These are phyloP conservation scores for Cottus gobio DNA, from an alignment of 2,113 vertebrate genomes.

Conservation along the genomic window DNA sequence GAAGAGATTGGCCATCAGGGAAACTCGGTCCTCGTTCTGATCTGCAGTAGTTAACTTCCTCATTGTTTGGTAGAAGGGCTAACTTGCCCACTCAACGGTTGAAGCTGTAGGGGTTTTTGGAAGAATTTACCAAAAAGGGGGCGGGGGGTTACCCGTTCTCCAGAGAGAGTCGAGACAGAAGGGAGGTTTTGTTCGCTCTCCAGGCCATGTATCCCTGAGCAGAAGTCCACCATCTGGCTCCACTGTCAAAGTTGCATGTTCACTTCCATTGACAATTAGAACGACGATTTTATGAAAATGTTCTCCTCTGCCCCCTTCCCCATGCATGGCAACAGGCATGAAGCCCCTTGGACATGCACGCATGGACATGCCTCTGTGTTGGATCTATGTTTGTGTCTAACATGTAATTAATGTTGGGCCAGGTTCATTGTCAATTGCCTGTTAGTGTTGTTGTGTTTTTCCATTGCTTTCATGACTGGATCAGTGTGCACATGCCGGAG, in stretches of 20 bases:
- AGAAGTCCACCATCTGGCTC: slow-evolving; percentile 50
- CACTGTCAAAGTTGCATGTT: slow-evolving; percentile 58
- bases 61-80: slow-evolving; percentile 10
- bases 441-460: slow-evolving; percentile 50
- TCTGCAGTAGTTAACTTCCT: background rate
- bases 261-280: slow-evolving; percentile 35
- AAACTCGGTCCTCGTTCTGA: slow-evolving; percentile 8
- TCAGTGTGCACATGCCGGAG: slow-evolving; percentile 42
- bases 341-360: slow-evolving; percentile 61
- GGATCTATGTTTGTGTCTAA: slow-evolving; percentile 69
- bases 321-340: slow-evolving; percentile 69
- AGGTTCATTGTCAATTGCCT: slow-evolving; percentile 59
- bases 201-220: background rate
- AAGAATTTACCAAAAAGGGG: slow-evolving; percentile 4
- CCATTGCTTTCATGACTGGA: slow-evolving; percentile 71
- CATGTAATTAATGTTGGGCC: slow-evolving; percentile 65
- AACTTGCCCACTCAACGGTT: slow-evolving; percentile 6
- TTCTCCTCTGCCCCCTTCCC: slow-evolving; percentile 50
- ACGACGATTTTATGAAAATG: slow-evolving; percentile 18
- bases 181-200: slow-evolving; percentile 42
- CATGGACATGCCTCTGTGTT: slow-evolving; percentile 67
- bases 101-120: slow-evolving; percentile 5
- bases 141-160: slow-evolving; percentile 10
- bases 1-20: background rate
- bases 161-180: slow-evolving; percentile 36